A percentile compares a stretch with the other conserved stretches of the same genome.
Evolutionary conservation across 2,113 vertebrate genomes (phyloP).

Genomic region (Pleuronectes platessa): DNA sequence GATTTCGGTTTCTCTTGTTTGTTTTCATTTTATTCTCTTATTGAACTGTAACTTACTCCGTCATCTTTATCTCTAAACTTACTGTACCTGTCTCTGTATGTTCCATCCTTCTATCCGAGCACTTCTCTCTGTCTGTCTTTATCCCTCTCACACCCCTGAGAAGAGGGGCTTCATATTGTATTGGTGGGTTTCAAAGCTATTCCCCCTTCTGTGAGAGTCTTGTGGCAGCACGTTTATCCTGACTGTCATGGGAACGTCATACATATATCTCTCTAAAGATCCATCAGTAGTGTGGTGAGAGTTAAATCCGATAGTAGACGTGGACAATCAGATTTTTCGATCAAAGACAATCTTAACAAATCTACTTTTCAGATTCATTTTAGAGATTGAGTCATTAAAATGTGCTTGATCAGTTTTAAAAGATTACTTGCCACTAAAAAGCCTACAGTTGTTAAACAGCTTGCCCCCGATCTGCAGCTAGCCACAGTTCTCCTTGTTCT

Average conservation of each 20-base stretch:
- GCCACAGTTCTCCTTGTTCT: too few species aligned
- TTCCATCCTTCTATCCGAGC: conserved; percentile 79
- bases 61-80: conserved; percentile 66
- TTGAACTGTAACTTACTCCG: conserved; percentile 31
- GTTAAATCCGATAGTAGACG: not conserved
- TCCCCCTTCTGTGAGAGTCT: conserved; percentile 21
- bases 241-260: not conserved
- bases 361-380: too few species aligned
- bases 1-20: conserved; percentile 4
- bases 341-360: not conserved
- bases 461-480: too few species aligned
- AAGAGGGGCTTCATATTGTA: conserved; percentile 21
- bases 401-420: not conserved
- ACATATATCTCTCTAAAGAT: not conserved
- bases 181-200: conserved; percentile 51
- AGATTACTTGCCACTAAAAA: not conserved
- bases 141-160: conserved; percentile 13
- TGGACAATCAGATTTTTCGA: too few species aligned
- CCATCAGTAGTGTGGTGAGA: not conserved
- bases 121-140: conserved; percentile 37
- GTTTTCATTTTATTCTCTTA: conserved; percentile 40
- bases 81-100: conserved; percentile 87
- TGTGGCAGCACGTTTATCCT: conserved; percentile 2
- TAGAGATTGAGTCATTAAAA: not conserved
- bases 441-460: not conserved